Evolutionary conservation across 2,888 invertebrate genomes (phyloP).

Genomic region (Eupithecia pulchellata): DNA sequence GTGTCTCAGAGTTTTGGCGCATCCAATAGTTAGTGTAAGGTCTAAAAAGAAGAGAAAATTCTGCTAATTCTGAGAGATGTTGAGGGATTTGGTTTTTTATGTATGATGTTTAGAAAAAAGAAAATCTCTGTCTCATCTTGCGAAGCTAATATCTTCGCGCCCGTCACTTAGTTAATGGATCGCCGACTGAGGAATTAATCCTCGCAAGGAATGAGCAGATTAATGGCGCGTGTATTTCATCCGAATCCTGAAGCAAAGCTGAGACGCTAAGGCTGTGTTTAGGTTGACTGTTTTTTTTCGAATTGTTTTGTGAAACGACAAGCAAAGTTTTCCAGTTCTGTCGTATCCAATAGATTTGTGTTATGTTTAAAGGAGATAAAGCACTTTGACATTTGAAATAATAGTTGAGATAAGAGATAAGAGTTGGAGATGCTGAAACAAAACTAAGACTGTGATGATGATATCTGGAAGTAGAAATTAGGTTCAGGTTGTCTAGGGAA

Average conservation of each 20-base stretch:
- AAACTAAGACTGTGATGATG: slow-evolving; percentile 22
- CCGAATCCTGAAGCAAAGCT: slow-evolving; percentile 34
- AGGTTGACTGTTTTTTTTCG: slow-evolving; percentile 1
- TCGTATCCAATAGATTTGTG: neutral
- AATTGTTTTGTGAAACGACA: neutral
- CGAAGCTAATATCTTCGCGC: neutral
- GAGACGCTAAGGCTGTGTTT: slow-evolving; percentile 28
- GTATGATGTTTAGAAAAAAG: too few species aligned
- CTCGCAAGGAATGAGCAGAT: slow-evolving; percentile 46
- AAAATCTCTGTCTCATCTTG: neutral
- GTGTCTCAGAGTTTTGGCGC: too few species aligned
- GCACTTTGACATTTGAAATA: too few species aligned
- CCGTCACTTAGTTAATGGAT: slow-evolving; percentile 52
- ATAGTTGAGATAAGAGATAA: too few species aligned
- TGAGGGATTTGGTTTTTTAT: too few species aligned
- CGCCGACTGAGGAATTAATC: slow-evolving; percentile 51
- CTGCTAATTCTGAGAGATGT: too few species aligned
- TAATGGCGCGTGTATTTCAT: slow-evolving; percentile 48
- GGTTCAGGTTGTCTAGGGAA: too few species aligned
- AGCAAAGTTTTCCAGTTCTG: neutral
- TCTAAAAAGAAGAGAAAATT: too few species aligned
- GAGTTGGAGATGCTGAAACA: slow-evolving; percentile 19
- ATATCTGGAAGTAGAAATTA: neutral
- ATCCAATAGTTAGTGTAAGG: too few species aligned
- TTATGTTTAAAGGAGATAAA: neutral